Evolutionary conservation across 2,797 vertebrate species (phyloP).

Genomic region (Picus viridis): DNA sequence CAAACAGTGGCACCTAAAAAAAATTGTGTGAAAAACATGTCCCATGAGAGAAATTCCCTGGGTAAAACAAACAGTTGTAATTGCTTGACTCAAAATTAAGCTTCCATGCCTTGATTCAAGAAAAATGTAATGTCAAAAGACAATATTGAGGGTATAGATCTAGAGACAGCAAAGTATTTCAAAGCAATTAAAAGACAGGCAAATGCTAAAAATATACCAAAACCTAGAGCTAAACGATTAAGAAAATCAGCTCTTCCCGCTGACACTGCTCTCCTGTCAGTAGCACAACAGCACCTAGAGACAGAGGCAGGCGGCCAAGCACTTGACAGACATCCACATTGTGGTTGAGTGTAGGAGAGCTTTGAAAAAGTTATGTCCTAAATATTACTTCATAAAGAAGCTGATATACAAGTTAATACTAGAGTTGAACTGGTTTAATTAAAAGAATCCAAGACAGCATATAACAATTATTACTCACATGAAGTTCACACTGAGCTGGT

Average conservation of each 20-base stretch:
- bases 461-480: neutral
- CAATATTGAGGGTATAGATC: neutral
- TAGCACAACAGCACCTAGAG: neutral
- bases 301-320: neutral
- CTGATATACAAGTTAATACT: neutral
- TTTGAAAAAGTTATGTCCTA: neutral
- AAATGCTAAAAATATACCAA: neutral
- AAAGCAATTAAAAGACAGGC: neutral
- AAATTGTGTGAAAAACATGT: neutral
- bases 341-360: neutral
- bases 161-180: neutral
- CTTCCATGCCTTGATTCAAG: fast-evolving
- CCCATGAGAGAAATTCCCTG: neutral
- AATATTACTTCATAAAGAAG: neutral
- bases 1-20: neutral
- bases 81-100: neutral
- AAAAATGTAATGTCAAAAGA: neutral
- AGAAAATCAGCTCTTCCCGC: neutral
- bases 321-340: neutral
- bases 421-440: neutral
- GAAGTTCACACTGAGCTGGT: neutral
- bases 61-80: neutral
- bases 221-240: neutral
- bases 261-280: neutral
- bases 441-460: neutral